Conservation (phyloP, 2,888 invertebrate genomes). For the Melanchra persicariae region DNA sequence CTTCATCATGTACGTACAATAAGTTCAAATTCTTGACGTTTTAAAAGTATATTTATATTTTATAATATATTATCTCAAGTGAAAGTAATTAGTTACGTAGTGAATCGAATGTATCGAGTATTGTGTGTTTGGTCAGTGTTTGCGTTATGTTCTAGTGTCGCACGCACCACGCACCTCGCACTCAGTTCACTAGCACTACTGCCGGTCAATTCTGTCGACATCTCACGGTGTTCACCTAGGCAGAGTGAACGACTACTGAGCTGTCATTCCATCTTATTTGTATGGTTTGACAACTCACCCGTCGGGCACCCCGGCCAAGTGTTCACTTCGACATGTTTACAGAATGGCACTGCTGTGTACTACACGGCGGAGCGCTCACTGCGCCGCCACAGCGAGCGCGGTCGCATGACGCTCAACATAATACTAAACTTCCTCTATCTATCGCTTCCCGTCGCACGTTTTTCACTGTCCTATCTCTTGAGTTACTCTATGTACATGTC, state of each 20-base stretch:
- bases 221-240: too few relatives aligned
- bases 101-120: slow-evolving; percentile 77
- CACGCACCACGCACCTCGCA: slow-evolving; percentile 48
- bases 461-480: slow-evolving; percentile 53
- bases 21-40: slow-evolving; percentile 88
- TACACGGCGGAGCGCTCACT: slow-evolving; percentile 33
- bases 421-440: slow-evolving; percentile 19
- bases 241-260: too few relatives aligned
- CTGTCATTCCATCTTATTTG: too few relatives aligned
- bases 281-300: too few relatives aligned
- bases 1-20: slow-evolving; percentile 84
- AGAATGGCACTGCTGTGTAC: too few relatives aligned
- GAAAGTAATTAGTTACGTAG: slow-evolving; percentile 82
- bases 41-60: slow-evolving; percentile 84
- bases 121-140: slow-evolving; percentile 75
- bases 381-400: slow-evolving; percentile 6
- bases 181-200: neutral
- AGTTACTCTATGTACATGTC: slow-evolving; percentile 66
- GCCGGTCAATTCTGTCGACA: too few relatives aligned
- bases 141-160: slow-evolving; percentile 62
- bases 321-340: too few relatives aligned
- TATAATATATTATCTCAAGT: slow-evolving; percentile 83
- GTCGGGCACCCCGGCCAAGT: too few relatives aligned
- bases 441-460: slow-evolving; percentile 52
- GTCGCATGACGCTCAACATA: slow-evolving; percentile 29